A percentile compares a stretch with the other conserved stretches of the same genome.
These are phyloP conservation scores for Megaceryle alcyon DNA, from an alignment of 2,797 vertebrate genomes.

Conservation along the genomic window DNA sequence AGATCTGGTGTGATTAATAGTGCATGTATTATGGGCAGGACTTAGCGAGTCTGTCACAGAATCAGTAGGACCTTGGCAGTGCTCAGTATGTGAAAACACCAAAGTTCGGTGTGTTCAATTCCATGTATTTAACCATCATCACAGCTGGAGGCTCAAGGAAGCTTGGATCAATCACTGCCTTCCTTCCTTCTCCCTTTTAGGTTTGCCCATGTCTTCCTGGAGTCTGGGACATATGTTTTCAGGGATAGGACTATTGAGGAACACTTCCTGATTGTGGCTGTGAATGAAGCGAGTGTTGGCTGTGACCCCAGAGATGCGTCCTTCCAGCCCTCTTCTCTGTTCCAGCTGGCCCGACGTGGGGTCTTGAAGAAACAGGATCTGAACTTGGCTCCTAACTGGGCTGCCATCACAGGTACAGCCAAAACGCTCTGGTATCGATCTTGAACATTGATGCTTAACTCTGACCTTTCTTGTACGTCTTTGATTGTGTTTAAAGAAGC, in stretches of 20 bases:
- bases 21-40: background rate
- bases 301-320: conserved; percentile 76
- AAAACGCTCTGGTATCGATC: background rate
- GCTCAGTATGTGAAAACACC: fast-evolving
- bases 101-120: background rate
- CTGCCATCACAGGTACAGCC: conserved; percentile 82
- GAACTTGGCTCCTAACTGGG: conserved; percentile 90
- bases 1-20: background rate
- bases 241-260: conserved; percentile 82
- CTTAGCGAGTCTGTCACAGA: background rate
- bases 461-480: background rate
- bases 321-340: conserved; percentile 89
- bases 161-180: background rate
- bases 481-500: background rate
- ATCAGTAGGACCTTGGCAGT: background rate
- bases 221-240: conserved; percentile 89
- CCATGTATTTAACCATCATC: background rate
- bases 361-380: conserved; percentile 80
- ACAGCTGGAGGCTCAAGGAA: background rate
- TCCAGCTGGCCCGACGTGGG: conserved; percentile 84
- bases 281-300: conserved; percentile 79
- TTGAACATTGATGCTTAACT: background rate
- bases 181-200: conserved; percentile 59
- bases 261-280: conserved; percentile 84
- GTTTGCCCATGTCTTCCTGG: conserved; percentile 91